Evolutionary conservation across 2,888 invertebrate genomes (phyloP).

Genomic region (Megaustenia siamemsis): DNA sequence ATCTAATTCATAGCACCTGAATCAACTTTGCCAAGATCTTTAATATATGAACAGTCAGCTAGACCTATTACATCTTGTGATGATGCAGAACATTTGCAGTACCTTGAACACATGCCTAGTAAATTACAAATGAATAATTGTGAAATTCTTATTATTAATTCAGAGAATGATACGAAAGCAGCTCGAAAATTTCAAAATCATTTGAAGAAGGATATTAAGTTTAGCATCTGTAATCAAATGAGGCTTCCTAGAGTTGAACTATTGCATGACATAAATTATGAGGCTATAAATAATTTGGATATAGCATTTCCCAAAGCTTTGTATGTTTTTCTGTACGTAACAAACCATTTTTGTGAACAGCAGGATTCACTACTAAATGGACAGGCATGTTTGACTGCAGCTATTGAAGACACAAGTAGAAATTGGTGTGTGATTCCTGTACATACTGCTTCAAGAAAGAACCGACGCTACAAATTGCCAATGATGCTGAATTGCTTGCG

Average conservation of each 20-base stretch:
- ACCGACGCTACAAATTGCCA: conserved; percentile 17
- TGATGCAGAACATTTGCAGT: background rate
- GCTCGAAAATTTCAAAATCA: conserved; percentile 24
- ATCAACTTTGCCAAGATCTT: background rate
- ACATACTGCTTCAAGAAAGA: conserved; percentile 40
- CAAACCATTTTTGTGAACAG: conserved; percentile 34
- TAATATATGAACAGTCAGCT: conserved; percentile 18
- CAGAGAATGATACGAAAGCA: conserved; percentile 22
- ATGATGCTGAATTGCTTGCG: conserved; percentile 29
- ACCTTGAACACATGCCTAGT: conserved; percentile 19
- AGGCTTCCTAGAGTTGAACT: conserved; percentile 26
- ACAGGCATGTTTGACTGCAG: conserved; percentile 38
- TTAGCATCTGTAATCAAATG: background rate
- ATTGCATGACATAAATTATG: conserved; percentile 28
- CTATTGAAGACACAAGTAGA: conserved; percentile 24
- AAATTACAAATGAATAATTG: conserved; percentile 21
- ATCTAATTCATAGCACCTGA: background rate
- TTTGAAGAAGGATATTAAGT: conserved; percentile 38
- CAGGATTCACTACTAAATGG: conserved; percentile 29
- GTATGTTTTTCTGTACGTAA: conserved; percentile 45
- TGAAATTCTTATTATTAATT: conserved; percentile 43
- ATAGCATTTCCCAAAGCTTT: conserved; percentile 44
- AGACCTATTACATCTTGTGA: conserved; percentile 4
- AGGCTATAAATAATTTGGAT: conserved; percentile 39
- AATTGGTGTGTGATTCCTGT: conserved; percentile 47